phyloP scores from a whole-genome alignment of 1,140 invertebrate genomes.

The Achatina immaculata region DNA sequence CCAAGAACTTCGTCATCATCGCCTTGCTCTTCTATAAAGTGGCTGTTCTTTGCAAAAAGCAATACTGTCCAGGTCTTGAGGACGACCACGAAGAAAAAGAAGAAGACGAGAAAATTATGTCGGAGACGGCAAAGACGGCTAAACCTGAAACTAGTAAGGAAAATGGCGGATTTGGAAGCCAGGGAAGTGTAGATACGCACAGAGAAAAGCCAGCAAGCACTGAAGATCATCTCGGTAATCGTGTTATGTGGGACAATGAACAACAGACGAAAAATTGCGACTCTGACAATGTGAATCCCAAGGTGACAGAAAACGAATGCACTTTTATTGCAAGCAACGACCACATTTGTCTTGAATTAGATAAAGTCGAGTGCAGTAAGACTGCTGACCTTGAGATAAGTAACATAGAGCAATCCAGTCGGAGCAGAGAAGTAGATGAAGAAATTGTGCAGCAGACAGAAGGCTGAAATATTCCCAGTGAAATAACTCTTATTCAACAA shows the following conservation, averaged over 20 bases:
- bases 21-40: slow-evolving; percentile 73
- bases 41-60: slow-evolving; percentile 31
- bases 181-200: too few relatives aligned
- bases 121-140: not conserved
- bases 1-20: slow-evolving; percentile 87
- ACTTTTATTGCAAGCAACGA: not conserved
- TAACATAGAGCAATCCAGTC: too few relatives aligned
- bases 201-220: not conserved
- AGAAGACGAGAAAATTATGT: not conserved
- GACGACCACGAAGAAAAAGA: slow-evolving; percentile 5
- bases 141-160: not conserved
- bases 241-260: not conserved
- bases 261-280: not conserved
- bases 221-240: not conserved
- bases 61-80: not conserved
- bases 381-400: too few relatives aligned
- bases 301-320: not conserved
- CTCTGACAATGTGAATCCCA: not conserved
- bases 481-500: too few relatives aligned
- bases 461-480: too few relatives aligned
- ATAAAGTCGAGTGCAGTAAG: too few relatives aligned
- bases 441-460: too few relatives aligned
- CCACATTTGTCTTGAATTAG: too few relatives aligned
- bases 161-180: not conserved
- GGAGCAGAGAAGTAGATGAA: too few relatives aligned